Evolutionary conservation across 2,113 vertebrate species (phyloP).

Genomic region (Candoia aspera): DNA sequence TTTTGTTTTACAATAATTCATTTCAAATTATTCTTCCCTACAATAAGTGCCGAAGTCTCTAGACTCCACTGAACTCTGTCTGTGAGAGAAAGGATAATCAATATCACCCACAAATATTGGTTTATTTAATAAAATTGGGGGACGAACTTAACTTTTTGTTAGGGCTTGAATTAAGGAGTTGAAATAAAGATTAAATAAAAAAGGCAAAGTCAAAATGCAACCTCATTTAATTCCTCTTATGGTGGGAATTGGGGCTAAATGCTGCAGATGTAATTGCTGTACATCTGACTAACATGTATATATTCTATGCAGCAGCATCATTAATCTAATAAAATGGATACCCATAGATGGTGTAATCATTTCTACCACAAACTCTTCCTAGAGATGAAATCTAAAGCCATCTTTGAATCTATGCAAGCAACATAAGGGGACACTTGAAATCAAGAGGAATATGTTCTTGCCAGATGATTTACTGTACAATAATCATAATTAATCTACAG

Average conservation of each 20-base stretch:
- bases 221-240: background rate
- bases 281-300: background rate
- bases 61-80: background rate
- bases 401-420: background rate
- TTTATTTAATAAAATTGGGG: background rate
- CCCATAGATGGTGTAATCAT: background rate
- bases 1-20: background rate
- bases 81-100: background rate
- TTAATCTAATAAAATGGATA: background rate
- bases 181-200: background rate
- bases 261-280: background rate
- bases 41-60: background rate
- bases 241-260: background rate
- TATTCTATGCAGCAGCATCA: background rate
- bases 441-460: background rate
- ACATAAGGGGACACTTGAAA: background rate
- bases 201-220: background rate
- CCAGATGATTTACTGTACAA: background rate
- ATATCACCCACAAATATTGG: background rate
- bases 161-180: background rate
- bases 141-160: background rate
- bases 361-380: background rate
- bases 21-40: background rate
- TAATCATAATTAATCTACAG: background rate
- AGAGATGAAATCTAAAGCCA: background rate